Conservation (phyloP, 2,797 vertebrate species). For the Fistularia commersonii region DNA sequence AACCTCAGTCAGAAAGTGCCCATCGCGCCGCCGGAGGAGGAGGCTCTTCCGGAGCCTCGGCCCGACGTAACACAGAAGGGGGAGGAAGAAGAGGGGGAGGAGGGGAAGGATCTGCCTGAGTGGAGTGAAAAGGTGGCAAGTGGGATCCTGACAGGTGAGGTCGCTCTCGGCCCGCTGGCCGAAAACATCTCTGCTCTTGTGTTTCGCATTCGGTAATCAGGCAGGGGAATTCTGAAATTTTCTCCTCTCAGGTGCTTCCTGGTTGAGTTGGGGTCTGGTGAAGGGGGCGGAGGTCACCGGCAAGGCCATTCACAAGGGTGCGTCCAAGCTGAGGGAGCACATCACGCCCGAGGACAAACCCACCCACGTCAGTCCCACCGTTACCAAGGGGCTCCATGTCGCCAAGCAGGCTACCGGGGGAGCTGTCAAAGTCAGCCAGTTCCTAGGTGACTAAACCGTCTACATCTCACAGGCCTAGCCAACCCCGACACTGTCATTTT, state of each 20-base stretch:
- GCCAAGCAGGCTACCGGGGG: constrained; percentile 96
- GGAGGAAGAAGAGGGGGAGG: constrained; percentile 67
- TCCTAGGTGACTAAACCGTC: constrained; percentile 80
- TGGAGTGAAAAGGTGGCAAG: constrained; percentile 96
- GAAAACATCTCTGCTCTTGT: not conserved
- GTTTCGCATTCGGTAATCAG: not conserved
- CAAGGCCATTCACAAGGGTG: constrained; percentile 94
- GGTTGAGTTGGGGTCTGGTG: constrained; percentile 94
- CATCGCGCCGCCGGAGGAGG: constrained; percentile 52
- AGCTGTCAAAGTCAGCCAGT: constrained; percentile 97
- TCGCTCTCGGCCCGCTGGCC: too few species aligned
- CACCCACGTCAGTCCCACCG: constrained; percentile 85
- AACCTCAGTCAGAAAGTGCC: constrained; percentile 88
- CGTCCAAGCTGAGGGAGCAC: constrained; percentile 91
- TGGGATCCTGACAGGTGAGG: constrained; percentile 91
- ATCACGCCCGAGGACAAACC: constrained; percentile 96
- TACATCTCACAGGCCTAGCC: constrained; percentile 8
- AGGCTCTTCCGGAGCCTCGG: constrained; percentile 6
- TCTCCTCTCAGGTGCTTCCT: constrained; percentile 84
- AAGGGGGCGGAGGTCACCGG: constrained; percentile 96
- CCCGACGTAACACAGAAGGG: constrained; percentile 70
- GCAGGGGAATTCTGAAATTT: not conserved
- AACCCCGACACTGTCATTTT: constrained; percentile 19
- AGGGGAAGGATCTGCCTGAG: constrained; percentile 80
- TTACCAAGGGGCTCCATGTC: constrained; percentile 88